phyloP scores from a whole-genome alignment of 2,113 vertebrate genomes.

The Brachirus orientalis region DNA sequence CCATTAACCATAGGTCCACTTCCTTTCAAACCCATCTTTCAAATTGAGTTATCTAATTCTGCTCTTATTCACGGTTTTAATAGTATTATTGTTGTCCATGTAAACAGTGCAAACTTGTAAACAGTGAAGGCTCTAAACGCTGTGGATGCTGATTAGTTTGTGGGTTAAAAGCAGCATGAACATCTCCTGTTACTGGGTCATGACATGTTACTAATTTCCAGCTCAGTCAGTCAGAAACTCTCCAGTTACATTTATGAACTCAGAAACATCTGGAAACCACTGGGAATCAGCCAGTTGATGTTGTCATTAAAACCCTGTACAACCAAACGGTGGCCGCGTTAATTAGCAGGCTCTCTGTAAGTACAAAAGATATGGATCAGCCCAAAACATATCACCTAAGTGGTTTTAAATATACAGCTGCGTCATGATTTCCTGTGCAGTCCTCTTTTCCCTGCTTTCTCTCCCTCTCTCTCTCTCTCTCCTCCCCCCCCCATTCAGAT shows the following conservation, averaged over 20 bases:
- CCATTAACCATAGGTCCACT: no score
- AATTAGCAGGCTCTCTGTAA: not conserved
- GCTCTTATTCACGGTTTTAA: no score
- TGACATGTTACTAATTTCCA: not conserved
- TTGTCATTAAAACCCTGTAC: not conserved
- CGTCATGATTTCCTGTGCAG: conserved; percentile 81
- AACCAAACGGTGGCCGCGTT: not conserved
- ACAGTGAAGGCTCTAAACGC: no score
- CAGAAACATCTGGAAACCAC: conserved; percentile 9
- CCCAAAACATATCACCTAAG: conserved; percentile 16
- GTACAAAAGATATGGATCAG: not conserved
- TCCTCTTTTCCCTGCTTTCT: conserved; percentile 24
- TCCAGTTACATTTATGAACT: not conserved
- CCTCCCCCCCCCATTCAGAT: conserved; percentile 22
- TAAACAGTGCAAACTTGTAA: no score
- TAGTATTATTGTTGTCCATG: no score
- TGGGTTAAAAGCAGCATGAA: not conserved
- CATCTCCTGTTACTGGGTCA: not conserved
- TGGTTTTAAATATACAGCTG: conserved; percentile 63
- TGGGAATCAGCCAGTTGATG: not conserved
- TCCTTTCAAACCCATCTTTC: no score
- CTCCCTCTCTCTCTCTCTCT: conserved; percentile 52
- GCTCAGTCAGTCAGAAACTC: not conserved
- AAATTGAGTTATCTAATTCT: no score
- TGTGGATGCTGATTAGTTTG: no score